Base-by-base conservation (phyloP, 2,113 vertebrate genomes). In the Galbula dea region DNA sequence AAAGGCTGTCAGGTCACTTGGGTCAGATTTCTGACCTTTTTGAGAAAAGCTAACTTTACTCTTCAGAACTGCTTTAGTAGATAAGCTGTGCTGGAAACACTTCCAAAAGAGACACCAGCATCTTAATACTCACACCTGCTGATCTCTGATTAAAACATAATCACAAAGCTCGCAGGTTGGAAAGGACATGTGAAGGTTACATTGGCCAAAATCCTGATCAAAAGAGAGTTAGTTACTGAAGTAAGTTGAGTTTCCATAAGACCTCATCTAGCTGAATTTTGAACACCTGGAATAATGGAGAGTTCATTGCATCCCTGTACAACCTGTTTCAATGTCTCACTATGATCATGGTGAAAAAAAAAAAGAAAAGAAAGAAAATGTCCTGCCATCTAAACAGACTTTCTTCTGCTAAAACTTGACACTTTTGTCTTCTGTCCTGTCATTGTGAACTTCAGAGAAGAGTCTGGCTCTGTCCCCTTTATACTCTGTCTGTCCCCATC, bases 11-110 rank as follows among this genome's bases (percentile, higher is more conserved):
- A 52, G n/a, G 52, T 85, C 74, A 71, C 34, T 30, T 43, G 51
- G 37, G 85, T 93, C 80, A 95, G 65, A 74, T 62, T 95, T 71
- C 66, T 83, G 51, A 74, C 37, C 65, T 81, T 79, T 46, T 52
- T 16, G 2, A 93, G 75, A 59, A 92, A 86, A 91, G 49, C 5
- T 32, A 74, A 36, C 55, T 57, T 79, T 82, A 59, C 79, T 89
- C 84, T 86, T 86, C 80, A 83, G 57, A 86, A 67, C 8, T 52
- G 61, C 52, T 71, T 77, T 11, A 83, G 61, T 12, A 77, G 83
- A 89, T 83, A 73, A 90, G 34, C 59, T 77, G 36, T 59, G 46
- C 79, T 80, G 75, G 74, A 88, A 94, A 73, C 39, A 41, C 43
- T 80, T 75, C 80, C 88, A 93, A 81, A 73, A 62, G 3, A 67